These are phyloP conservation scores for Labrus mixtus DNA, from an alignment of 2,113 vertebrate species.

Conservation along the genomic window DNA sequence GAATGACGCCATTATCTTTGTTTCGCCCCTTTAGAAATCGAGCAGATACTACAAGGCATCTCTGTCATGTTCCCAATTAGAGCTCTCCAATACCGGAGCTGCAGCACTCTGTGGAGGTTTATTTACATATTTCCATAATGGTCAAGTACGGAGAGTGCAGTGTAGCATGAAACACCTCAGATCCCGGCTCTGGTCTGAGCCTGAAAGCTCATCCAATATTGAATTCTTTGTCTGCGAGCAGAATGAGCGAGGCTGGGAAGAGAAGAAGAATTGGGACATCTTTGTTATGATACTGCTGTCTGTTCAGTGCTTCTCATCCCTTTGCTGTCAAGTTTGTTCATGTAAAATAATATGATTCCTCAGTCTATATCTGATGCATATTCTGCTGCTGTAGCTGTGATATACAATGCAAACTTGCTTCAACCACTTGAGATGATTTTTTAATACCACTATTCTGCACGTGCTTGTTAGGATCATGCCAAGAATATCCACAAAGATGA, in stretches of 20 bases:
- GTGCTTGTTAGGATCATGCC: slow-evolving; percentile 54
- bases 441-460: slow-evolving; percentile 49
- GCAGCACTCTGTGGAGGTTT: slow-evolving; percentile 25
- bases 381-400: neutral
- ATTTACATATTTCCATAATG: slow-evolving; percentile 73
- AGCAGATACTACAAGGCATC: slow-evolving; percentile 30
- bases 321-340: slow-evolving; percentile 42
- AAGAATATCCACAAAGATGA: slow-evolving; percentile 56
- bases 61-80: slow-evolving; percentile 55
- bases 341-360: slow-evolving; percentile 51
- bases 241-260: slow-evolving; percentile 52
- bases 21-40: slow-evolving; percentile 35
- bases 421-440: slow-evolving; percentile 44
- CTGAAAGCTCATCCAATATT: slow-evolving; percentile 61
- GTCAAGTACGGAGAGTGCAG: slow-evolving; percentile 53
- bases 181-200: slow-evolving; percentile 46
- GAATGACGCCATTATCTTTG: slow-evolving; percentile 52
- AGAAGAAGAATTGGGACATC: slow-evolving; percentile 67
- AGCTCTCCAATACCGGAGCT: slow-evolving; percentile 27
- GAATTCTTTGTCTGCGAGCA: slow-evolving; percentile 65
- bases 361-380: slow-evolving; percentile 48
- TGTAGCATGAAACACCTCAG: slow-evolving; percentile 57
- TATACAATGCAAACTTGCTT: slow-evolving; percentile 2
- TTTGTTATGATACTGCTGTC: slow-evolving; percentile 52
- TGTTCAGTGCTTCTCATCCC: slow-evolving; percentile 44